Evolutionary conservation across 1,140 invertebrate species (phyloP).

Genomic region (Orchesella cincta): DNA sequence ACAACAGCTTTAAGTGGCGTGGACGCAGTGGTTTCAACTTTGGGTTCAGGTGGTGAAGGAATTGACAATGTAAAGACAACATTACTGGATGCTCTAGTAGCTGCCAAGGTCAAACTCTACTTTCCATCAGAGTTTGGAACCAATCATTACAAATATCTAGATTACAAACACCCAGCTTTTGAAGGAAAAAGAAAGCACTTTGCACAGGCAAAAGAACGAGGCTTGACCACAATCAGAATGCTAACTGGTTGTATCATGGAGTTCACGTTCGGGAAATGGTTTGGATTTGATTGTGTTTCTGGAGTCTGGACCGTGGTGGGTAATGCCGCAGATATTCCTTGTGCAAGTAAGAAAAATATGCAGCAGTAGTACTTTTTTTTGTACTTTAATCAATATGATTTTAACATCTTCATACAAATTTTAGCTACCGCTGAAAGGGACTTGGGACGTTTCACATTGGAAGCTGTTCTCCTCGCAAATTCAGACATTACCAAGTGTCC

Average conservation of each 20-base stretch:
- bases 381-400: no score
- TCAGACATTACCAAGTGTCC: neutral
- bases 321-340: neutral
- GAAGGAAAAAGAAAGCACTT: conserved; percentile 1
- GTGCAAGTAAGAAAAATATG: conserved; percentile 8
- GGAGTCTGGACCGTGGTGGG: neutral
- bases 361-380: no score
- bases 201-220: neutral
- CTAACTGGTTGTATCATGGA: neutral
- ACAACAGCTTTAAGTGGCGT: neutral
- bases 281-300: neutral
- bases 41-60: neutral
- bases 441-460: neutral
- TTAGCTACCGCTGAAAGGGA: neutral
- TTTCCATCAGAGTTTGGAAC: conserved; percentile 18
- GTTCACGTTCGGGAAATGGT: conserved; percentile 17
- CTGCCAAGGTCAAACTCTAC: neutral
- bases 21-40: neutral
- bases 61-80: neutral
- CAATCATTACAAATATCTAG: neutral
- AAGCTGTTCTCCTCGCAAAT: neutral
- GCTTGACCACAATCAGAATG: neutral
- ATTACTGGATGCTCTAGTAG: neutral
- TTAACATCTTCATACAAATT: no score
- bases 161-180: neutral